phyloP scores from a whole-genome alignment of 2,113 vertebrate species.

The Cromileptes altivelis region DNA sequence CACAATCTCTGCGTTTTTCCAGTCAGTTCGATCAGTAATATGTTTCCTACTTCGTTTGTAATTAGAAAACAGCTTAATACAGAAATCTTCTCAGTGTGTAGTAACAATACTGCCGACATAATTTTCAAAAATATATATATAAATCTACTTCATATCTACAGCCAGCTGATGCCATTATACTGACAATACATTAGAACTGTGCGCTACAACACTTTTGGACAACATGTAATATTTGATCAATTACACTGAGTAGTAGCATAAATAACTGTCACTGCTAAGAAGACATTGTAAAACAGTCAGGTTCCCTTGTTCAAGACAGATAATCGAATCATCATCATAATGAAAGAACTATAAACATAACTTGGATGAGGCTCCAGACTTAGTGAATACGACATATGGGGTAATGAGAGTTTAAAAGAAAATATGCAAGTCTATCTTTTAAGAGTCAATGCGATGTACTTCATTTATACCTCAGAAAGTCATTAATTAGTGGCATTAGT shows the following conservation, averaged over 20 bases:
- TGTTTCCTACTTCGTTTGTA: constrained; percentile 32
- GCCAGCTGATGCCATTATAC: constrained; percentile 54
- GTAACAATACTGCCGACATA: constrained; percentile 41
- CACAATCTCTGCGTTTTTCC: constrained; percentile 9
- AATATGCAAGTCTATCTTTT: constrained; percentile 1
- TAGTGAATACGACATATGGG: neutral
- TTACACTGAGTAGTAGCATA: constrained; percentile 49
- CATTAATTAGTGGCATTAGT: constrained; percentile 26
- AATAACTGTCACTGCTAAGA: constrained; percentile 60
- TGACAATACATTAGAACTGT: constrained; percentile 38
- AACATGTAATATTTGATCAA: constrained; percentile 41
- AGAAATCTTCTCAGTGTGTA: constrained; percentile 28
- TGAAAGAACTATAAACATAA: neutral
- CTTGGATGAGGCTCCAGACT: constrained; percentile 19
- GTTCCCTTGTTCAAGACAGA: constrained; percentile 47
- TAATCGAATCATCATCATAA: neutral
- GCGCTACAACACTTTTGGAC: constrained; percentile 55
- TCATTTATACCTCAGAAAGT: constrained; percentile 24
- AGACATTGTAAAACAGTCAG: constrained; percentile 32
- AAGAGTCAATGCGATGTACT: constrained; percentile 24
- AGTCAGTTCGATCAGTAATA: constrained; percentile 37
- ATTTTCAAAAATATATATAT: constrained; percentile 53
- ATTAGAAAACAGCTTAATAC: constrained; percentile 46
- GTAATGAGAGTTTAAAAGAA: neutral
- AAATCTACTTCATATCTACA: constrained; percentile 69